These are phyloP conservation scores for Rhinoptilus africanus DNA, from an alignment of 2,113 vertebrate species.

Conservation along the genomic window DNA sequence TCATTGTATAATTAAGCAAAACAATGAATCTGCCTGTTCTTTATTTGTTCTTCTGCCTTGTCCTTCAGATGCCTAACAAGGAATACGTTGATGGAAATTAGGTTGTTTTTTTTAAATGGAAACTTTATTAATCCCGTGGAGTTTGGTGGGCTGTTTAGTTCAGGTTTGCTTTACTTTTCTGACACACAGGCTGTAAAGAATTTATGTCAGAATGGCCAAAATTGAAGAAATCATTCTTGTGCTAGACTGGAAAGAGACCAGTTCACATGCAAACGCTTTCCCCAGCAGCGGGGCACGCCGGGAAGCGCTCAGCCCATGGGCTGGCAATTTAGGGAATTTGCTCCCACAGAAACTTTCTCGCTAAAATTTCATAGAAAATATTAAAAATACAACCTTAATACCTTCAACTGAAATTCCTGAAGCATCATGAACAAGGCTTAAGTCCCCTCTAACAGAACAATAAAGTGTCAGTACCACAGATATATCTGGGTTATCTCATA, in stretches of 20 bases:
- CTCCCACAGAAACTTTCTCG: background rate
- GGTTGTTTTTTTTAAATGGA: background rate
- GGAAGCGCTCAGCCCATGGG: rapidly evolving
- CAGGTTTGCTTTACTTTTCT: background rate
- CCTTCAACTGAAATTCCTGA: background rate
- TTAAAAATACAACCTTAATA: background rate
- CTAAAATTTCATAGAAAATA: background rate
- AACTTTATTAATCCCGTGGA: background rate
- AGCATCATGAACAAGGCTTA: background rate
- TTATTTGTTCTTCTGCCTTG: background rate
- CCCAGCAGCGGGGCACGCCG: rapidly evolving
- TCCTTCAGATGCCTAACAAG: background rate
- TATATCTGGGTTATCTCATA: rapidly evolving
- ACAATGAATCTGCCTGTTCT: background rate
- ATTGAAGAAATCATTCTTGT: background rate
- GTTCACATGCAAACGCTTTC: rapidly evolving
- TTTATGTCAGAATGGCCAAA: background rate
- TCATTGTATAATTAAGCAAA: background rate
- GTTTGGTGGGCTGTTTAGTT: background rate
- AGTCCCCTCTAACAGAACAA: rapidly evolving
- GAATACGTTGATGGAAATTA: rapidly evolving
- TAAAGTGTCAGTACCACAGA: rapidly evolving
- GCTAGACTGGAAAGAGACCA: background rate
- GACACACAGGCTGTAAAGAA: background rate
- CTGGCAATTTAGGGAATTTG: rapidly evolving